A percentile compares a stretch with the other conserved stretches of the same genome.
Conservation (phyloP, 2,797 vertebrate genomes). For the Hydrocynus forskahlii region DNA sequence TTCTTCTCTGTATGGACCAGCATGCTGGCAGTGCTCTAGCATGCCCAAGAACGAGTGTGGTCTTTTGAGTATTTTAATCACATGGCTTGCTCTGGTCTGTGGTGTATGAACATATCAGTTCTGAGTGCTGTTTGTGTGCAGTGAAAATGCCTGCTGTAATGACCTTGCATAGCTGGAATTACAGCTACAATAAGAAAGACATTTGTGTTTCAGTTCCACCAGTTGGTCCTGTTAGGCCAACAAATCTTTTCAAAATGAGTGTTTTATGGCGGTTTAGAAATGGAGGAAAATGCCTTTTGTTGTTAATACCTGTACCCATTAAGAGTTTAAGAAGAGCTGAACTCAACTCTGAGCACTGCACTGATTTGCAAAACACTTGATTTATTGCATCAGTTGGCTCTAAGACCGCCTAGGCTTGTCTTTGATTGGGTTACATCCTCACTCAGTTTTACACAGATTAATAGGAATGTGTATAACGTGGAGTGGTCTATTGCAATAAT, state of each 20-base stretch:
- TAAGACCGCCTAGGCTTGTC: too few relatives aligned
- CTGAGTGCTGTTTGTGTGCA: background rate
- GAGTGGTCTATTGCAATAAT: background rate
- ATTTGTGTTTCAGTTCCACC: background rate
- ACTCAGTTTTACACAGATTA: background rate
- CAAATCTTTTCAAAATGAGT: background rate
- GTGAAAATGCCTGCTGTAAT: background rate
- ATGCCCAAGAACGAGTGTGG: conserved; percentile 63
- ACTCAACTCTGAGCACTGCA: too few relatives aligned
- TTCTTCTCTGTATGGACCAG: conserved; percentile 66
- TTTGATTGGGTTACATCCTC: too few relatives aligned
- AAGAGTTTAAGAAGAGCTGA: background rate
- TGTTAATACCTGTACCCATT: background rate
- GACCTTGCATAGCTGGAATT: background rate
- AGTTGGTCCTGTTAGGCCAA: too few relatives aligned
- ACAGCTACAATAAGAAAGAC: background rate
- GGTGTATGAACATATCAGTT: conserved; percentile 52
- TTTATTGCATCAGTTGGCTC: too few relatives aligned
- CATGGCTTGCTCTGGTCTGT: conserved; percentile 56
- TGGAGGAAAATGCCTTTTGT: background rate
- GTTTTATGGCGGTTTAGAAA: background rate
- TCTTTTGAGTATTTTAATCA: conserved; percentile 67
- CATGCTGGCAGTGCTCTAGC: conserved; percentile 58
- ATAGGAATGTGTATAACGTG: background rate
- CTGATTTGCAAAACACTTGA: too few relatives aligned